Conservation (phyloP, 2,888 invertebrate species). For the Theretra japonica region DNA sequence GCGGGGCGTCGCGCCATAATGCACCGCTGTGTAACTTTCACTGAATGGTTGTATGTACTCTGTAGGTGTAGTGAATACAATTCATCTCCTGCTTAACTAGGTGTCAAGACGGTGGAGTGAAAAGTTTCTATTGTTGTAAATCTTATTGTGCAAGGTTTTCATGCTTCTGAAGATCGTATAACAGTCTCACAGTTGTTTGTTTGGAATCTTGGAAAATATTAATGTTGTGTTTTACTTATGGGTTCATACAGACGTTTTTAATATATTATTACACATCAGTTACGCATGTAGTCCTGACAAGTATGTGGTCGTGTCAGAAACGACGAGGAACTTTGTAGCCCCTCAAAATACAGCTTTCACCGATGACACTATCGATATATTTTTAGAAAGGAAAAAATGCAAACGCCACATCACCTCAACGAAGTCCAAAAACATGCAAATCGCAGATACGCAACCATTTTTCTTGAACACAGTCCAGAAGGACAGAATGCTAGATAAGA, state of each 20-base stretch:
- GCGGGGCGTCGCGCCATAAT: constrained; percentile 30
- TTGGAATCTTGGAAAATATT: neutral
- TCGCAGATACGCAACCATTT: neutral
- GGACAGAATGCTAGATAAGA: constrained; percentile 20
- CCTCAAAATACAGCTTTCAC: no score
- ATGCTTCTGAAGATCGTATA: constrained; percentile 43
- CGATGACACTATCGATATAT: no score
- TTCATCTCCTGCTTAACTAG: constrained; percentile 65
- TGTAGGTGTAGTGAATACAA: constrained; percentile 53
- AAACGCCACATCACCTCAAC: no score
- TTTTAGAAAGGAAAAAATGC: no score
- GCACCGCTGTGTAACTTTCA: constrained; percentile 28
- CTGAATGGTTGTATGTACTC: constrained; percentile 45
- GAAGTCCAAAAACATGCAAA: neutral
- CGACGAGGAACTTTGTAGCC: no score
- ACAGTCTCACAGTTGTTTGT: neutral
- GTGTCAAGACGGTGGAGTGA: constrained; percentile 67
- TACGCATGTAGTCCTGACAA: no score
- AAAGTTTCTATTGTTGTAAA: constrained; percentile 67
- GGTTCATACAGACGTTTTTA: neutral
- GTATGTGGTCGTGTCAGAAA: no score
- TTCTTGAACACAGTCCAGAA: neutral
- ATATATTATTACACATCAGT: no score
- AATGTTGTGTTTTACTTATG: neutral
- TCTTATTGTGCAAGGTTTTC: constrained; percentile 61